Conservation (phyloP, 1,140 invertebrate species). For the Ruditapes philippinarum region DNA sequence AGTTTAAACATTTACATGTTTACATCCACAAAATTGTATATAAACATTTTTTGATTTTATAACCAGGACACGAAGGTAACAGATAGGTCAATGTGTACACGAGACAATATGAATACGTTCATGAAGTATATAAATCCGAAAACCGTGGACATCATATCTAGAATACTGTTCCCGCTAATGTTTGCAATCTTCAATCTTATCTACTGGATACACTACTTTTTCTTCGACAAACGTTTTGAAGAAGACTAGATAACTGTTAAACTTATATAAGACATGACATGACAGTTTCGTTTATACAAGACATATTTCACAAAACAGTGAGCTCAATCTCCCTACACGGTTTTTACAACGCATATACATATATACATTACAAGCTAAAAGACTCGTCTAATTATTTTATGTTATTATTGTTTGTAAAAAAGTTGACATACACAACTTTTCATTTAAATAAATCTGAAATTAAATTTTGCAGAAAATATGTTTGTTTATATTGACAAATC, state of each 20-base stretch:
- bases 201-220: constrained; percentile 94
- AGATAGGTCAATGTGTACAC: neutral
- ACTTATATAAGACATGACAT: neutral
- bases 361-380: too few relatives aligned
- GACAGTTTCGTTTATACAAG: neutral
- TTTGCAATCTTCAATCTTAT: constrained; percentile 94
- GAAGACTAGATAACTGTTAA: neutral
- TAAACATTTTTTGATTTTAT: neutral
- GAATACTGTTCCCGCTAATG: constrained; percentile 95
- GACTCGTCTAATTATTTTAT: too few relatives aligned
- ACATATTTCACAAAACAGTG: too few relatives aligned
- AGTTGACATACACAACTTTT: too few relatives aligned
- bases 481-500: too few relatives aligned
- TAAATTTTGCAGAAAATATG: too few relatives aligned
- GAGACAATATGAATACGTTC: neutral
- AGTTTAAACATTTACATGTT: too few relatives aligned
- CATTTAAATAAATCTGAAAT: too few relatives aligned
- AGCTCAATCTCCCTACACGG: too few relatives aligned
- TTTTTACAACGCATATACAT: too few relatives aligned
- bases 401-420: too few relatives aligned
- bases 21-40: too few relatives aligned
- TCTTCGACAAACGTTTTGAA: constrained; percentile 56
- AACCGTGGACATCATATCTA: constrained; percentile 92
- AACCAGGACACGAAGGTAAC: neutral
- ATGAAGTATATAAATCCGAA: constrained; percentile 68